These are phyloP conservation scores for Spinibarbus caldwelli DNA, from an alignment of 2,797 vertebrate species.

Conservation along the genomic window DNA sequence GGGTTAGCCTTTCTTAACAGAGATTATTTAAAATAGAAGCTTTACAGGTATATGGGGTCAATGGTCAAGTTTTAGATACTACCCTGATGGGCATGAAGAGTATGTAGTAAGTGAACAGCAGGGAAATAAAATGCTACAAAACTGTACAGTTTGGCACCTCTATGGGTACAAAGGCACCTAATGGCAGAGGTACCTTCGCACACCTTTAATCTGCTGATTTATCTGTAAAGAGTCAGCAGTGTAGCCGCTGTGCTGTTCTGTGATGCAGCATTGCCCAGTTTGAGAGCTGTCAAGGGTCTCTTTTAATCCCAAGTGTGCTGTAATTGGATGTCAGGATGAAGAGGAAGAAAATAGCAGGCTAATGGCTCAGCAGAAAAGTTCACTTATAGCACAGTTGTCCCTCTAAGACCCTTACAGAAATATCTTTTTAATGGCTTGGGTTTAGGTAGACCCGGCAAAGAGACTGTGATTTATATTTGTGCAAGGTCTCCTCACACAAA, in stretches of 20 bases:
- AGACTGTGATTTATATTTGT: not conserved
- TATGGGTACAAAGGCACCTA: not conserved
- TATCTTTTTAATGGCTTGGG: not conserved
- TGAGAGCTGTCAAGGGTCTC: slow-evolving; percentile 24
- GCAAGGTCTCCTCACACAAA: not conserved
- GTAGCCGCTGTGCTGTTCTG: not conserved
- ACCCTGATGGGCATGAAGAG: no score
- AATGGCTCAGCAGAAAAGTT: slow-evolving; percentile 39
- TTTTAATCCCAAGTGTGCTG: slow-evolving; percentile 62
- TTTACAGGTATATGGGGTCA: no score
- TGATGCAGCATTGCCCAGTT: not conserved
- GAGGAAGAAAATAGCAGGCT: slow-evolving; percentile 63
- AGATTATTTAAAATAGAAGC: not conserved
- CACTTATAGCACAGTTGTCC: not conserved
- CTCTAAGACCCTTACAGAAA: not conserved
- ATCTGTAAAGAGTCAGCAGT: not conserved
- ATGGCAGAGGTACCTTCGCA: not conserved
- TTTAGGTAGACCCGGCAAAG: not conserved
- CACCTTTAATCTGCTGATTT: not conserved
- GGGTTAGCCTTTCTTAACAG: not conserved
- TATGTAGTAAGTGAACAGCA: no score
- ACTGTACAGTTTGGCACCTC: not conserved
- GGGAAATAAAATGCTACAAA: not conserved
- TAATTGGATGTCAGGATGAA: slow-evolving; percentile 73
- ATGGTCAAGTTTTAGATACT: no score